These are phyloP conservation scores for Drosophila orosa DNA, from an alignment of 1,140 invertebrate species.

Conservation along the genomic window DNA sequence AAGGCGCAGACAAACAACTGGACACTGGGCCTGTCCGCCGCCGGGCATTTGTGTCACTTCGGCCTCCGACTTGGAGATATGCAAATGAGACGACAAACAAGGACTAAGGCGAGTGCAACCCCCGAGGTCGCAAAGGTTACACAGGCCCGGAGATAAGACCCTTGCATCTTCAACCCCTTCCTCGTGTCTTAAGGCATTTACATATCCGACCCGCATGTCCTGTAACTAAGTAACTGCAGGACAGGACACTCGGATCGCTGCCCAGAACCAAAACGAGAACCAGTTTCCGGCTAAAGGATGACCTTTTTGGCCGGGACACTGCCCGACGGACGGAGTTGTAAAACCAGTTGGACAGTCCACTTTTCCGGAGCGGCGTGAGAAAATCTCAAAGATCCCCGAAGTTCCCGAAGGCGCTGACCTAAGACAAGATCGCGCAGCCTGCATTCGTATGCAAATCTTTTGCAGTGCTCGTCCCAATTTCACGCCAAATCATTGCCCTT, in stretches of 20 bases:
- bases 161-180: slow-evolving; percentile 46
- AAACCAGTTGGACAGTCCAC: slow-evolving; percentile 82
- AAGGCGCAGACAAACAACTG: slow-evolving; percentile 36
- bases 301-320: slow-evolving; percentile 20
- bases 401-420: slow-evolving; percentile 46
- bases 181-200: slow-evolving; percentile 16
- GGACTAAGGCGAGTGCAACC: slow-evolving; percentile 48
- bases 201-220: slow-evolving; percentile 61
- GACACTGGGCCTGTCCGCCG: slow-evolving; percentile 48
- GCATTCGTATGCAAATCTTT: slow-evolving; percentile 71
- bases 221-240: slow-evolving; percentile 76
- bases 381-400: slow-evolving; percentile 40
- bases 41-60: slow-evolving; percentile 47
- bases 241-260: slow-evolving; percentile 76
- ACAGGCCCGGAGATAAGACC: slow-evolving; percentile 33
- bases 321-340: slow-evolving; percentile 34
- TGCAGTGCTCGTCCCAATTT: slow-evolving; percentile 53
- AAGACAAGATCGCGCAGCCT: slow-evolving; percentile 39
- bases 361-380: slow-evolving; percentile 75
- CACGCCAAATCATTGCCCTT: slow-evolving; percentile 78
- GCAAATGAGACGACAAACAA: slow-evolving; percentile 56
- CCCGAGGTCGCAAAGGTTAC: slow-evolving; percentile 64
- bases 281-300: slow-evolving; percentile 63
- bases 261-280: slow-evolving; percentile 75
- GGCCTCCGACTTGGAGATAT: slow-evolving; percentile 31